Conservation (phyloP, 2,797 vertebrate genomes). For the Eutrigla gurnardus region DNA sequence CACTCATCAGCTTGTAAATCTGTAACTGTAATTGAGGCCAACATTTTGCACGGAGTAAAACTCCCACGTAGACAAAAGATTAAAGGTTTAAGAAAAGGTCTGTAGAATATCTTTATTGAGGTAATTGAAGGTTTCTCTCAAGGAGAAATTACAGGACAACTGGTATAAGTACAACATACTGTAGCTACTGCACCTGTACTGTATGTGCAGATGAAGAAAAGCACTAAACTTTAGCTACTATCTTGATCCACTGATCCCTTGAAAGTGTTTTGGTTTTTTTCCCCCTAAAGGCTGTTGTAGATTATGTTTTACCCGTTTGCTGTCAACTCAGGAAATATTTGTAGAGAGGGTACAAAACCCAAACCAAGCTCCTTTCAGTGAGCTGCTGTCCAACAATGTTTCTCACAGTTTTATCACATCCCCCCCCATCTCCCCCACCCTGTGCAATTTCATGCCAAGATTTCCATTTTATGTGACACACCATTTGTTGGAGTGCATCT, state of each 20-base stretch:
- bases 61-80: slow-evolving; percentile 42
- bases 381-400: slow-evolving; percentile 48
- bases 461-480: slow-evolving; percentile 77
- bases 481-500: slow-evolving; percentile 77
- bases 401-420: slow-evolving; percentile 59
- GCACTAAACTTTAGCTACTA: background rate
- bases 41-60: slow-evolving; percentile 39
- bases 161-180: slow-evolving; percentile 22
- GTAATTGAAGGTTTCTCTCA: slow-evolving; percentile 61
- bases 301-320: slow-evolving; percentile 15
- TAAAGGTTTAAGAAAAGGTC: slow-evolving; percentile 41
- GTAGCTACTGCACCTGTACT: slow-evolving; percentile 30
- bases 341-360: slow-evolving; percentile 23
- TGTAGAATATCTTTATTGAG: slow-evolving; percentile 50
- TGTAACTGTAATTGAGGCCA: slow-evolving; percentile 36
- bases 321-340: slow-evolving; percentile 24
- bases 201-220: slow-evolving; percentile 28
- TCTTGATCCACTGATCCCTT: slow-evolving; percentile 6
- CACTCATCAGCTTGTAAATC: slow-evolving; percentile 17
- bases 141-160: slow-evolving; percentile 60
- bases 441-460: slow-evolving; percentile 72
- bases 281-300: slow-evolving; percentile 8
- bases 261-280: background rate
- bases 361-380: slow-evolving; percentile 19
- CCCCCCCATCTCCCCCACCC: slow-evolving; percentile 18